phyloP scores from a whole-genome alignment of 2,113 vertebrate genomes.

The Seriola rivoliana region DNA sequence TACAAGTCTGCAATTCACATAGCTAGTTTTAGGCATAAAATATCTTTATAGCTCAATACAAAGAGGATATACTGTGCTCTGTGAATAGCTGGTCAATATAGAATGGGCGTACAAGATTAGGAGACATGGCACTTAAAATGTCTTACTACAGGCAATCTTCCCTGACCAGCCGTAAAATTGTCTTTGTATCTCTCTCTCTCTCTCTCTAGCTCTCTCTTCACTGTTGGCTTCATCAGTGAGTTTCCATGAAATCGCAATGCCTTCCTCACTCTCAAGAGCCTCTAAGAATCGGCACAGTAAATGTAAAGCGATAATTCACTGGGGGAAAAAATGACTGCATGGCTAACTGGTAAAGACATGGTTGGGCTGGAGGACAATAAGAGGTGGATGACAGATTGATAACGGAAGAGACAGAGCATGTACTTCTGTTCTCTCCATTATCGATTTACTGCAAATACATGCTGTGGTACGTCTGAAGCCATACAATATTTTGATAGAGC shows the following conservation, averaged over 20 bases:
- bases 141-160: conserved; percentile 42
- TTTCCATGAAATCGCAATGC: conserved; percentile 66
- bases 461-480: conserved; percentile 43
- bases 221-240: conserved; percentile 43
- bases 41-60: conserved; percentile 41
- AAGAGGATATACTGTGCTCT: conserved; percentile 25
- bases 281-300: conserved; percentile 55
- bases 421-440: conserved; percentile 74
- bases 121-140: conserved; percentile 62
- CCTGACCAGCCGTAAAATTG: conserved; percentile 61
- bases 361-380: conserved; percentile 66
- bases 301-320: conserved; percentile 68
- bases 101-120: conserved; percentile 46
- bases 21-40: conserved; percentile 5
- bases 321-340: conserved; percentile 62
- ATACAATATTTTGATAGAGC: conserved; percentile 35
- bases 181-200: conserved; percentile 44
- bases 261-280: conserved; percentile 52
- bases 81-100: conserved; percentile 31
- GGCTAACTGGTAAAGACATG: conserved; percentile 62
- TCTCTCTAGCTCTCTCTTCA: conserved; percentile 31
- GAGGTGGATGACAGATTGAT: conserved; percentile 75
- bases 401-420: conserved; percentile 64
- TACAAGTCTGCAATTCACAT: conserved; percentile 35
- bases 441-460: conserved; percentile 58